These are phyloP conservation scores for Pseudorhombus dupliciocellatus DNA, from an alignment of 2,113 vertebrate genomes.

Conservation along the genomic window DNA sequence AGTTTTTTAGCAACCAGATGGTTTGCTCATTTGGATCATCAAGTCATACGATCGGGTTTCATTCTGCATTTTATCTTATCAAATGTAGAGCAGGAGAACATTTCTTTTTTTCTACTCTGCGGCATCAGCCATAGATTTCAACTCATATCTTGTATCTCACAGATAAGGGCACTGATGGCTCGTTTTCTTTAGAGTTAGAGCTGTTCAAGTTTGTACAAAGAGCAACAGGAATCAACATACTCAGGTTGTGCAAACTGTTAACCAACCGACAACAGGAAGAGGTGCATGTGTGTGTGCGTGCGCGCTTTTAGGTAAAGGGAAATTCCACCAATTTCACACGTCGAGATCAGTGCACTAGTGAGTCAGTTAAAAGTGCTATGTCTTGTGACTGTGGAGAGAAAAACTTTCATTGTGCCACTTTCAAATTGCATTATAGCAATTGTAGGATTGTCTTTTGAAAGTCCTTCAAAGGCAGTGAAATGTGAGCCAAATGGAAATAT, in stretches of 20 bases:
- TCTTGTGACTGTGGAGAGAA: background rate
- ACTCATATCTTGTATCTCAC: conserved; percentile 13
- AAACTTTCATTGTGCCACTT: background rate
- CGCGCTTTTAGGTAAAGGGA: conserved; percentile 46
- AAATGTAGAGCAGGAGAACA: background rate
- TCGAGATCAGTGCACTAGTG: conserved; percentile 17
- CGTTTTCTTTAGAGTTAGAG: background rate
- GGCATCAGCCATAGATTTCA: background rate
- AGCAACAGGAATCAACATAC: conserved; percentile 28
- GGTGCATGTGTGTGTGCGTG: conserved; percentile 4
- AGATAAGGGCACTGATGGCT: conserved; percentile 19
- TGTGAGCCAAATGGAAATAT: background rate
- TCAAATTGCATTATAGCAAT: conserved; percentile 1
- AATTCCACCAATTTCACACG: conserved; percentile 51
- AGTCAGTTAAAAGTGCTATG: too few relatives aligned
- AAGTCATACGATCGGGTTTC: conserved; percentile 2
- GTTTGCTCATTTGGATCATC: conserved; percentile 33
- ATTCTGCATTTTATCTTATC: conserved; percentile 7
- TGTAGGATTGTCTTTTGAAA: background rate
- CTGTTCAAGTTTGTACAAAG: conserved; percentile 37
- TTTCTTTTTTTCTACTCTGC: conserved; percentile 10
- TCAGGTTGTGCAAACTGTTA: conserved; percentile 42
- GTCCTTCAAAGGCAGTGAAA: background rate
- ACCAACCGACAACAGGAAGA: conserved; percentile 73
- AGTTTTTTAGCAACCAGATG: conserved; percentile 32